phyloP scores from a whole-genome alignment of 2,797 vertebrate species.

The Eospalax fontanierii region DNA sequence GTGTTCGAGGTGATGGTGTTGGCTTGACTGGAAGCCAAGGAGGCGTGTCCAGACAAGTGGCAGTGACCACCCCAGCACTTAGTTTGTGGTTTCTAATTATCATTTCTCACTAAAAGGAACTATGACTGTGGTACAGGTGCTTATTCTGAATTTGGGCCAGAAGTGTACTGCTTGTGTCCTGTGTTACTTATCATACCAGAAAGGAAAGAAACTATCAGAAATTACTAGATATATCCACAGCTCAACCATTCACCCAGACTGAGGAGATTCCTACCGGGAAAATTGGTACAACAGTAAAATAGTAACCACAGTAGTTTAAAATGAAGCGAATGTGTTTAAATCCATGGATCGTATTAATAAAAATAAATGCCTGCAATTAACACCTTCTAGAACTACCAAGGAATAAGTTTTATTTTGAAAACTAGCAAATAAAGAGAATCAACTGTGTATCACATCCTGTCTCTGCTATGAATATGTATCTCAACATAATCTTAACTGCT shows the following conservation, averaged over 20 bases:
- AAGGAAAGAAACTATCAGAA: conserved; percentile 22
- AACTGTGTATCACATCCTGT: neutral
- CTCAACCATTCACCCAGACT: neutral
- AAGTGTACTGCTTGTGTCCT: conserved; percentile 1
- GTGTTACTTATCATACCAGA: conserved; percentile 15
- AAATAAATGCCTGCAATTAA: neutral
- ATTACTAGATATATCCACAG: neutral
- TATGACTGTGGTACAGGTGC: neutral
- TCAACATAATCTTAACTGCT: conserved; percentile 25
- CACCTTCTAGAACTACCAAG: conserved; percentile 17
- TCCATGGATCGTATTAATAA: neutral
- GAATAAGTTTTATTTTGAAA: conserved; percentile 65
- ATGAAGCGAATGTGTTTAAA: neutral
- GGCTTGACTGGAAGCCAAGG: neutral
- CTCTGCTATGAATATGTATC: neutral
- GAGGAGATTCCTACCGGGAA: conserved; percentile 12
- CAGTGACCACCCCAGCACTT: neutral
- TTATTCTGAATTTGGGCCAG: conserved; percentile 15
- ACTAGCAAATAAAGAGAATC: conserved; percentile 43
- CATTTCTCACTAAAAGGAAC: conserved; percentile 40
- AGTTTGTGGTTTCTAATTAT: conserved; percentile 44
- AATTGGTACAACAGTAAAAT: neutral
- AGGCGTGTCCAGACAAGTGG: neutral
- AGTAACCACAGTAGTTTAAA: neutral
- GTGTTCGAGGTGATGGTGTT: neutral